These are phyloP conservation scores for Coenonympha arcania DNA, from an alignment of 2,888 invertebrate genomes.

Conservation along the genomic window DNA sequence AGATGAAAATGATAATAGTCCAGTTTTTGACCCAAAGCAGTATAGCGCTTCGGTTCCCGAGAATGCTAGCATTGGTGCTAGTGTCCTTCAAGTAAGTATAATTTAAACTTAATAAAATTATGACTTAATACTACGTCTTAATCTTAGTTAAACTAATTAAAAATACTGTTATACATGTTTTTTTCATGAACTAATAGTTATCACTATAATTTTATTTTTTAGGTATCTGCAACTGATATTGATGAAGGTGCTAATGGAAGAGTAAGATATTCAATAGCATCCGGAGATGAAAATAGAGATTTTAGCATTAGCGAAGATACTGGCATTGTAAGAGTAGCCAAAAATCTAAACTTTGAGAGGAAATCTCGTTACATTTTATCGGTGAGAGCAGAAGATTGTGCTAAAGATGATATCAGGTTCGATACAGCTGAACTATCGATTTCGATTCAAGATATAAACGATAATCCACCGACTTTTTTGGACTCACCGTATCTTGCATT, in stretches of 20 bases:
- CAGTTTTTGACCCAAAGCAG: constrained; percentile 90
- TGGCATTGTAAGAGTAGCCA: constrained; percentile 91
- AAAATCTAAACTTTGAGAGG: constrained; percentile 94
- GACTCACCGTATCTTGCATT: constrained; percentile 95
- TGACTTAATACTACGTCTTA: background rate
- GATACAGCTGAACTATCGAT: constrained; percentile 88
- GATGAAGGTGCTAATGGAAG: constrained; percentile 93
- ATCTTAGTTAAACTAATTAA: background rate
- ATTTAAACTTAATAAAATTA: background rate
- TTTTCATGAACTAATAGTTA: too few relatives aligned
- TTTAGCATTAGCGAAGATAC: constrained; percentile 94
- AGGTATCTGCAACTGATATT: constrained; percentile 91
- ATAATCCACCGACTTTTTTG: constrained; percentile 92
- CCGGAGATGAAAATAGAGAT: constrained; percentile 92
- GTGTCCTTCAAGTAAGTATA: constrained; percentile 82
- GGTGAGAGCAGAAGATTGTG: constrained; percentile 91
- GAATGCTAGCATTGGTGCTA: constrained; percentile 94
- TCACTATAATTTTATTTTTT: constrained; percentile 27
- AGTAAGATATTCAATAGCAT: constrained; percentile 90
- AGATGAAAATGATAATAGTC: constrained; percentile 93
- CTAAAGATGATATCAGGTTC: constrained; percentile 80
- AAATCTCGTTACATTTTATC: constrained; percentile 87
- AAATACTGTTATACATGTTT: background rate
- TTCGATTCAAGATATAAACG: constrained; percentile 91
- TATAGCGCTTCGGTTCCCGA: constrained; percentile 93